Conservation (phyloP, 2,113 vertebrate species). For the Eleginops maclovinus region DNA sequence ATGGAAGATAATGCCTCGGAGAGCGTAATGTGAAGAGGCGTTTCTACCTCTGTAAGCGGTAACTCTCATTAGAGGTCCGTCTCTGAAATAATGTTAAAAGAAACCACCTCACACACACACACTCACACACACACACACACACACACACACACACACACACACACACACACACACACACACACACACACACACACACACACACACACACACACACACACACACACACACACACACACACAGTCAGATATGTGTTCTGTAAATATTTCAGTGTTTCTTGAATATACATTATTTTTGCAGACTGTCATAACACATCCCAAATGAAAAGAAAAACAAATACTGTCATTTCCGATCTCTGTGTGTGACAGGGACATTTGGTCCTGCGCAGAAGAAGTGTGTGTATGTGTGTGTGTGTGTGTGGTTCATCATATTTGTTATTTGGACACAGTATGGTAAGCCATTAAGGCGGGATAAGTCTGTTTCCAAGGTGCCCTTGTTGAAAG, state of each 20-base stretch:
- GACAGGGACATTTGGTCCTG: slow-evolving; percentile 34
- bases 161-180: slow-evolving; percentile 4
- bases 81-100: slow-evolving; percentile 48
- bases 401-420: slow-evolving; percentile 23
- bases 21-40: no score
- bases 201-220: slow-evolving; percentile 7
- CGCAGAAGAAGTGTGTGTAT: slow-evolving; percentile 18
- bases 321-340: slow-evolving; percentile 60
- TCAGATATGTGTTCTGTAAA: slow-evolving; percentile 60
- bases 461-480: slow-evolving; percentile 51
- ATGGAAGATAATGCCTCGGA: slow-evolving; percentile 52
- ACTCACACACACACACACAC: slow-evolving; percentile 6
- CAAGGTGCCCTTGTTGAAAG: slow-evolving; percentile 49
- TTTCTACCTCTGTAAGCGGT: slow-evolving; percentile 37
- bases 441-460: slow-evolving; percentile 48
- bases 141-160: not conserved
- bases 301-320: slow-evolving; percentile 67
- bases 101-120: slow-evolving; percentile 17
- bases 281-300: slow-evolving; percentile 70
- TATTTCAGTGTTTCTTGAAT: slow-evolving; percentile 68
- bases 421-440: slow-evolving; percentile 63
- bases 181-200: slow-evolving; percentile 27
- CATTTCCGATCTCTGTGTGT: slow-evolving; percentile 27
- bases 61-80: slow-evolving; percentile 48
- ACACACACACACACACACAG: not conserved